These are phyloP conservation scores for Odontocerum albicorne DNA, from an alignment of 2,888 invertebrate species.

Conservation along the genomic window DNA sequence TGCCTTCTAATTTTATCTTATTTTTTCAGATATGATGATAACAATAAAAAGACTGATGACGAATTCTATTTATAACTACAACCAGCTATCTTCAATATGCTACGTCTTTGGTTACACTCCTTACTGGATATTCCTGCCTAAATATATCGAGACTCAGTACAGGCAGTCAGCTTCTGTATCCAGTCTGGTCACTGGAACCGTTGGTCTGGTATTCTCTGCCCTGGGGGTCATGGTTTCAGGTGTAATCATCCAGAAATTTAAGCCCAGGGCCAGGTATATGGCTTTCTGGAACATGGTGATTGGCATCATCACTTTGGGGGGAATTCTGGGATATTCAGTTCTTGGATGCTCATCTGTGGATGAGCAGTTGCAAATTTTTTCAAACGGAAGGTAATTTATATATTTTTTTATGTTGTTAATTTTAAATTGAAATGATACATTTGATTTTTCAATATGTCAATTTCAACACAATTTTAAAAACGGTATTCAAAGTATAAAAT, in stretches of 20 bases:
- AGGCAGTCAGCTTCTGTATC: conserved; percentile 74
- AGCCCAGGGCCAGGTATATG: conserved; percentile 65
- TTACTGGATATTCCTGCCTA: conserved; percentile 80
- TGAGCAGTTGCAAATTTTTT: conserved; percentile 40
- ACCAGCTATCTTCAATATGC: conserved; percentile 72
- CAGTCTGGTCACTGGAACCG: conserved; percentile 72
- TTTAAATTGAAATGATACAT: neutral
- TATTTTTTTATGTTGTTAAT: neutral
- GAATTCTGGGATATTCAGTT: conserved; percentile 66
- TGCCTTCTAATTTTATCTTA: no score
- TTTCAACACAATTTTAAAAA: no score
- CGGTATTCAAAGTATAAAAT: no score
- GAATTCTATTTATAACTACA: conserved; percentile 70
- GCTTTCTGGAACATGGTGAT: conserved; percentile 71
- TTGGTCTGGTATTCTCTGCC: conserved; percentile 69
- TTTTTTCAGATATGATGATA: conserved; percentile 60
- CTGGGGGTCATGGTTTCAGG: conserved; percentile 69
- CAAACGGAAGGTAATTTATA: conserved; percentile 44
- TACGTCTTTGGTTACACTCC: conserved; percentile 73
- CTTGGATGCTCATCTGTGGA: conserved; percentile 56
- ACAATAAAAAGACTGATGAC: conserved; percentile 64
- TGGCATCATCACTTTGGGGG: conserved; percentile 62
- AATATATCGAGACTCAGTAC: conserved; percentile 82
- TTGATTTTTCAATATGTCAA: no score
- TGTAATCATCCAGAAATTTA: conserved; percentile 64